Percentiles rank a stretch among this genome's conserved stretches.
These are phyloP conservation scores for Metopolophium dirhodum DNA, from an alignment of 1,140 invertebrate species.

Conservation along the genomic window DNA sequence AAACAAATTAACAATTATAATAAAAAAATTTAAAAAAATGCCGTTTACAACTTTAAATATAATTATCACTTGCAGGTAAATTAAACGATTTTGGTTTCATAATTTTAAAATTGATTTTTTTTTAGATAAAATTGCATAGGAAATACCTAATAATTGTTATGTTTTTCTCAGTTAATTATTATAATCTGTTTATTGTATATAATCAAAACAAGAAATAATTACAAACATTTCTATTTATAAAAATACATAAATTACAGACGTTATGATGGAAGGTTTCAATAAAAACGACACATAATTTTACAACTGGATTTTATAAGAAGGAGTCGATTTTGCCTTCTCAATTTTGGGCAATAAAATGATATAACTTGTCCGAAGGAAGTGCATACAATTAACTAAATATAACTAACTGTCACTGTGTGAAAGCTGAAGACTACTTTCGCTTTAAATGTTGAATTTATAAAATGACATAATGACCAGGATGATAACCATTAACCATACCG, in stretches of 20 bases:
- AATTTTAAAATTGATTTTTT: not conserved
- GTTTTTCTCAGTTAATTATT: not conserved
- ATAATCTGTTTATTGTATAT: not conserved
- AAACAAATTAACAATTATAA: not conserved
- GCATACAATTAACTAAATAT: not conserved
- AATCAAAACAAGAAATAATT: not conserved
- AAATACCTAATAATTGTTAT: not conserved
- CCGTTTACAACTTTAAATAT: not conserved
- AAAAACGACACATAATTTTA: not conserved
- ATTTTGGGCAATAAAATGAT: not conserved
- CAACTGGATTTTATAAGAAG: not conserved
- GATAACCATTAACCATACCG: not conserved
- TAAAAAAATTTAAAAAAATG: not conserved
- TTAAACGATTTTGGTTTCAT: not conserved
- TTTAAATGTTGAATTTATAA: constrained; percentile 26
- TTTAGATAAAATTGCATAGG: not conserved
- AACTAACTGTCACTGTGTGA: constrained; percentile 1
- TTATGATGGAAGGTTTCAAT: not conserved
- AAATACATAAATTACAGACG: not conserved
- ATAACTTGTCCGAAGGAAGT: not conserved
- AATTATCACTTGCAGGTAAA: not conserved
- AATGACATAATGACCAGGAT: constrained; percentile 31
- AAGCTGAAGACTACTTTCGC: constrained; percentile 43
- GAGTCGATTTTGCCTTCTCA: not conserved
- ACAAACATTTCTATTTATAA: not conserved